Percentiles rank a stretch among this genome's conserved stretches.
These are phyloP conservation scores for Sphaeramia orbicularis DNA, from an alignment of 2,797 vertebrate species.

Conservation along the genomic window DNA sequence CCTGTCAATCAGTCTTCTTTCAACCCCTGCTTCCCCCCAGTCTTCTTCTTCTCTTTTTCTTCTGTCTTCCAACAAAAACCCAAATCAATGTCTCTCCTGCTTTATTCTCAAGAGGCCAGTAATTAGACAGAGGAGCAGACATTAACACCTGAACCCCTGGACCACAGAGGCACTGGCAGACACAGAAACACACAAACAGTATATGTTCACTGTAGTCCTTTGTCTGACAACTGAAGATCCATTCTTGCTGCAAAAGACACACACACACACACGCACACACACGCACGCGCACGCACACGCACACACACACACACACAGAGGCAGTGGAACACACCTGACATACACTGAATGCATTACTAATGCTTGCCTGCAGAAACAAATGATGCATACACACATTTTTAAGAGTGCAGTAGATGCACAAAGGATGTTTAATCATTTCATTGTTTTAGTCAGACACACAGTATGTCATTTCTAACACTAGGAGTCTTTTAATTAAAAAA, in stretches of 20 bases:
- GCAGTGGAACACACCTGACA: conserved; percentile 2
- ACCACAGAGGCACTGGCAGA: conserved; percentile 32
- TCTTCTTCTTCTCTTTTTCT: conserved; percentile 18
- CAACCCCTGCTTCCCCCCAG: conserved; percentile 10
- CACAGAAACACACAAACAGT: not conserved
- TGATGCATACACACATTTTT: not conserved
- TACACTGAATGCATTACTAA: conserved; percentile 17
- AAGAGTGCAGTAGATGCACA: conserved; percentile 11
- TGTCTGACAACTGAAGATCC: conserved; percentile 50
- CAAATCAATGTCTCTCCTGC: conserved; percentile 51
- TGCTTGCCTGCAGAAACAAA: conserved; percentile 5
- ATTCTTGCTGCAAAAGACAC: conserved; percentile 21
- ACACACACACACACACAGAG: not conserved
- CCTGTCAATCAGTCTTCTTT: conserved; percentile 47
- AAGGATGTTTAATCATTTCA: not conserved
- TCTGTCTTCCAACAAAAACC: conserved; percentile 19
- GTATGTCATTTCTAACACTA: too few species aligned
- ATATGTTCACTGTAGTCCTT: conserved; percentile 49
- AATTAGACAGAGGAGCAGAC: conserved; percentile 76
- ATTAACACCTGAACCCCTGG: conserved; percentile 78
- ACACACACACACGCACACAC: not conserved
- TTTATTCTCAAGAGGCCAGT: conserved; percentile 41
- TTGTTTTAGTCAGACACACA: too few species aligned
- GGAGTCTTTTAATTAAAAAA: too few species aligned
- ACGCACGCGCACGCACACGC: conserved; percentile 12